phyloP scores from a whole-genome alignment of 2,888 invertebrate genomes.

The Entomobrya proxima region DNA sequence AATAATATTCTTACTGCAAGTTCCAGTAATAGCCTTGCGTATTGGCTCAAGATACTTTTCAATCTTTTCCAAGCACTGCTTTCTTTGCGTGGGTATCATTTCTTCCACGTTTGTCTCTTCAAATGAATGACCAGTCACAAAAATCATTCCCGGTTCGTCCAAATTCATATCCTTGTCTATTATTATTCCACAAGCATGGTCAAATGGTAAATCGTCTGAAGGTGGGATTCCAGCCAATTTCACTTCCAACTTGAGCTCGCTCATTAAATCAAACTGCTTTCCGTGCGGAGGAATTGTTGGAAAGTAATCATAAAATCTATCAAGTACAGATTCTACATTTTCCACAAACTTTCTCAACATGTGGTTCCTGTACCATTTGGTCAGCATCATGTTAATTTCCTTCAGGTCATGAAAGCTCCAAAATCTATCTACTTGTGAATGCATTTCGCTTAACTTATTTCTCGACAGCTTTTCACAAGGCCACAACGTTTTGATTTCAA shows the following conservation, averaged over 20 bases:
- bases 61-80: conserved; percentile 25
- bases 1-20: conserved; percentile 10
- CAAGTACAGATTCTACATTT: conserved; percentile 9
- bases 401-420: neutral
- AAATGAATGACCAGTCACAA: conserved; percentile 31
- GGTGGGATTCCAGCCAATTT: neutral
- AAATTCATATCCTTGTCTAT: conserved; percentile 30
- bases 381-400: neutral
- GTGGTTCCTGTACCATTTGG: conserved; percentile 4
- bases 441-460: conserved; percentile 30
- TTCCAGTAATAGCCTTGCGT: neutral
- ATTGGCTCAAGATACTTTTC: neutral
- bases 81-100: neutral
- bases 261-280: conserved; percentile 23
- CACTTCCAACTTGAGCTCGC: neutral
- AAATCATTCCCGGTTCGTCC: conserved; percentile 36
- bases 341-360: conserved; percentile 18
- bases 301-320: conserved; percentile 22
- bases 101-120: conserved; percentile 17
- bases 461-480: conserved; percentile 29
- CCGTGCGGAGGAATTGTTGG: neutral
- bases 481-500: conserved; percentile 3
- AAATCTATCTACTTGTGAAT: neutral
- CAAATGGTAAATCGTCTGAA: neutral
- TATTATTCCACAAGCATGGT: neutral